Conservation (phyloP, 2,113 vertebrate genomes). For the Donacobius atricapilla region DNA sequence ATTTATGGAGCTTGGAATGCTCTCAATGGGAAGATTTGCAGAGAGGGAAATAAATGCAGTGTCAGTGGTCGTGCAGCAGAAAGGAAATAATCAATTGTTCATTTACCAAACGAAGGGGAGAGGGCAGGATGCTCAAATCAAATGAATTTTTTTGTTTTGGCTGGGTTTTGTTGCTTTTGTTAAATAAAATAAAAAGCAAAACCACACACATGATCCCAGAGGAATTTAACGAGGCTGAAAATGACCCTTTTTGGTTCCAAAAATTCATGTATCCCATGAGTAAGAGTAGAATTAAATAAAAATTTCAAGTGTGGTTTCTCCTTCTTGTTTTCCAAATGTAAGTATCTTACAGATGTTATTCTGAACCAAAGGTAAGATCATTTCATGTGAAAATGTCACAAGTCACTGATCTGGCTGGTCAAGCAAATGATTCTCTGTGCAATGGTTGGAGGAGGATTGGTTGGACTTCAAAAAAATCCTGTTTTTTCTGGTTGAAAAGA, state of each 20-base stretch:
- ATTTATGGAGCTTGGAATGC: not conserved
- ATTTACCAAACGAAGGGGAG: not conserved
- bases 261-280: rapidly evolving
- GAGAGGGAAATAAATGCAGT: not conserved
- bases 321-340: not conserved
- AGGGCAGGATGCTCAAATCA: not conserved
- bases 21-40: not conserved
- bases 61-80: not conserved
- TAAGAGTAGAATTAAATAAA: not conserved
- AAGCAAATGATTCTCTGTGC: not conserved
- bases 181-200: not conserved
- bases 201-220: rapidly evolving
- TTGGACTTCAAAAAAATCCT: not conserved
- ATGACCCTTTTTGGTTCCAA: not conserved
- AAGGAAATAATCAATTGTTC: not conserved
- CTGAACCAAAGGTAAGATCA: not conserved
- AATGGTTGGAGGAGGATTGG: not conserved
- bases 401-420: not conserved
- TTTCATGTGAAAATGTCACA: not conserved
- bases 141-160: not conserved
- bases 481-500: not conserved
- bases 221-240: not conserved
- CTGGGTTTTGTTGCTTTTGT: not conserved
- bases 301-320: not conserved
- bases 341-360: not conserved